phyloP scores from a whole-genome alignment of 92 coral and sea anemone genomes.

The Parazoanthus swiftii region DNA sequence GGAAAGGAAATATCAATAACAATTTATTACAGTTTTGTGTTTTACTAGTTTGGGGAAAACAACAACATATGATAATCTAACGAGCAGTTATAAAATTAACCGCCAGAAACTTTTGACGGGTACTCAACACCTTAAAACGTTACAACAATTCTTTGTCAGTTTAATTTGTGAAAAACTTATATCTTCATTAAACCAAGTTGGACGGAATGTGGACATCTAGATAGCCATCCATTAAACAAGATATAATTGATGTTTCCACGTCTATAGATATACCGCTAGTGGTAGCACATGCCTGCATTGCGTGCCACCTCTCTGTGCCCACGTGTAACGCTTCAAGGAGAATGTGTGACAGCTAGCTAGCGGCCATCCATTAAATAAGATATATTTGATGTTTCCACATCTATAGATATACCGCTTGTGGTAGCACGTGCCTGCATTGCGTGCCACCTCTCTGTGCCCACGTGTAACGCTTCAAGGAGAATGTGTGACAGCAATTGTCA shows the following conservation, averaged over 20 bases:
- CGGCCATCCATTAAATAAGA: not conserved
- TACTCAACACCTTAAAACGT: too few species aligned
- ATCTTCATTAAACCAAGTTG: not conserved
- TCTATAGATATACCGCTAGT: conserved; percentile 3
- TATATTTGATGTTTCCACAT: not conserved
- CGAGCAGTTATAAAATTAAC: too few species aligned
- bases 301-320: conserved; percentile 21
- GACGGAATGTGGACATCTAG: not conserved
- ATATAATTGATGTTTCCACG: not conserved
- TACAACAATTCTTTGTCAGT: not conserved
- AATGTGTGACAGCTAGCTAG: conserved; percentile 18
- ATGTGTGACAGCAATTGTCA: conserved; percentile 41
- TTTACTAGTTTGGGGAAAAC: too few species aligned
- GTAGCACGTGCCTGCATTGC: conserved; percentile 36
- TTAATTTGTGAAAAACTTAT: not conserved
- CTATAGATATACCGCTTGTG: conserved; percentile 4
- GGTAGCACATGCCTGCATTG: conserved; percentile 28
- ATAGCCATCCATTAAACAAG: not conserved
- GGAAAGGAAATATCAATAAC: not conserved
- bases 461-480: conserved; percentile 31
- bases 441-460: conserved; percentile 23
- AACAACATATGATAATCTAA: too few species aligned
- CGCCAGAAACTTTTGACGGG: too few species aligned
- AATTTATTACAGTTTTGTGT: too few species aligned
- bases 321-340: conserved; percentile 33